Conservation (phyloP, 2,797 vertebrate species). For the Carapus acus region DNA sequence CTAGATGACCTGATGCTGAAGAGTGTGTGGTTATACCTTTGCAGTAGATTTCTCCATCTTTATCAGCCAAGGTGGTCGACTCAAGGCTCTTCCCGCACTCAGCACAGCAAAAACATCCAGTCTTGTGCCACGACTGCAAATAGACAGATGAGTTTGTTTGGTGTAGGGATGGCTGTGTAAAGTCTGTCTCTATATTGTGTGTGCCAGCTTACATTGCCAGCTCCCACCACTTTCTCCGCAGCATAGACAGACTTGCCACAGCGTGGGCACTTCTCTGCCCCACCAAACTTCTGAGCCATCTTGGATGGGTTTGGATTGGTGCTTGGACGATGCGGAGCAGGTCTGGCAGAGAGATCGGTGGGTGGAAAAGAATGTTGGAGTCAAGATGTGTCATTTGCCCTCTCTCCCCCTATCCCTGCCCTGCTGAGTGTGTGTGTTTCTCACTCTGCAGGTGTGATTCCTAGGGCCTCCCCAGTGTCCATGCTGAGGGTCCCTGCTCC, state of each 20-base stretch:
- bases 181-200: not conserved
- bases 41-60: slow-evolving; percentile 86
- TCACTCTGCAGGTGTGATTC: slow-evolving; percentile 84
- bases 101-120: slow-evolving; percentile 86
- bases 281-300: slow-evolving; percentile 82
- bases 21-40: slow-evolving; percentile 60
- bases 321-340: slow-evolving; percentile 73
- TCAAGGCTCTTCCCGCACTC: slow-evolving; percentile 89
- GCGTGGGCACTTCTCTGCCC: slow-evolving; percentile 83
- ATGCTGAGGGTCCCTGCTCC: slow-evolving; percentile 90
- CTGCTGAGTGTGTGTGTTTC: slow-evolving; percentile 36
- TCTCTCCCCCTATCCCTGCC: too few relatives aligned
- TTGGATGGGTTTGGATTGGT: slow-evolving; percentile 82
- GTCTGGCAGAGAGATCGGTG: slow-evolving; percentile 53
- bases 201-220: slow-evolving; percentile 79
- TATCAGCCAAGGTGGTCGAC: slow-evolving; percentile 87
- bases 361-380: not conserved
- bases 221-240: slow-evolving; percentile 91
- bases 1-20: not conserved
- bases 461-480: slow-evolving; percentile 85
- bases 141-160: slow-evolving; percentile 2
- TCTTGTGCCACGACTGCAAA: slow-evolving; percentile 88
- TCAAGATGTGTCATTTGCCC: not conserved
- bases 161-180: not conserved
- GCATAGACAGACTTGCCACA: slow-evolving; percentile 87